Evolutionary conservation across 2,113 vertebrate genomes (phyloP).

Genomic region (Oreochromis spilurus): DNA sequence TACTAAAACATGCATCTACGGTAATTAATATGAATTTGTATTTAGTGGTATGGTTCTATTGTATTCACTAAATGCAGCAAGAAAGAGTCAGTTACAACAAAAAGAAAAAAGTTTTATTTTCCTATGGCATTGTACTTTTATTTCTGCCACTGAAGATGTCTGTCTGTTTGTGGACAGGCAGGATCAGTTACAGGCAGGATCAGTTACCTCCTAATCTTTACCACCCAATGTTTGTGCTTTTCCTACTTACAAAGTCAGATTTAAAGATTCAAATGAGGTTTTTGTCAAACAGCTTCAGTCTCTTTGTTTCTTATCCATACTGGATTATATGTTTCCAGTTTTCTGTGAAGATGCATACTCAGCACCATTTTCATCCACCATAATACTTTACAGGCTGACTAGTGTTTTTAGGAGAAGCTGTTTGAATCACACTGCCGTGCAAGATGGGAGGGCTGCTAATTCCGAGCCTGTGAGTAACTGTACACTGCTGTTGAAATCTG

Average conservation of each 20-base stretch:
- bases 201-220: background rate
- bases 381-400: background rate
- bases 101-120: background rate
- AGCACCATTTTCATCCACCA: background rate
- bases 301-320: constrained; percentile 5
- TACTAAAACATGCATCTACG: too few relatives aligned
- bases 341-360: background rate
- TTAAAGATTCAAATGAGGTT: background rate
- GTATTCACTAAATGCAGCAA: too few relatives aligned
- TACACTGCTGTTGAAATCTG: background rate
- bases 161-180: background rate
- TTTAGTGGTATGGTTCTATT: too few relatives aligned
- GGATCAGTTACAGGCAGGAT: background rate
- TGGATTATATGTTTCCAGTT: background rate
- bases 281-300: background rate
- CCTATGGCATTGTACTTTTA: background rate
- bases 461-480: background rate
- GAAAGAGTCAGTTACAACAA: too few relatives aligned
- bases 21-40: too few relatives aligned
- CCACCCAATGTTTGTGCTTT: background rate
- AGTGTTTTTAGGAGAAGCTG: background rate
- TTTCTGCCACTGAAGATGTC: background rate
- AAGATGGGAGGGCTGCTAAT: background rate
- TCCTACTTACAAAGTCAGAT: background rate
- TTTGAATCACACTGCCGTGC: background rate